phyloP scores from a whole-genome alignment of 2,888 invertebrate species.

The Noctua pronuba region DNA sequence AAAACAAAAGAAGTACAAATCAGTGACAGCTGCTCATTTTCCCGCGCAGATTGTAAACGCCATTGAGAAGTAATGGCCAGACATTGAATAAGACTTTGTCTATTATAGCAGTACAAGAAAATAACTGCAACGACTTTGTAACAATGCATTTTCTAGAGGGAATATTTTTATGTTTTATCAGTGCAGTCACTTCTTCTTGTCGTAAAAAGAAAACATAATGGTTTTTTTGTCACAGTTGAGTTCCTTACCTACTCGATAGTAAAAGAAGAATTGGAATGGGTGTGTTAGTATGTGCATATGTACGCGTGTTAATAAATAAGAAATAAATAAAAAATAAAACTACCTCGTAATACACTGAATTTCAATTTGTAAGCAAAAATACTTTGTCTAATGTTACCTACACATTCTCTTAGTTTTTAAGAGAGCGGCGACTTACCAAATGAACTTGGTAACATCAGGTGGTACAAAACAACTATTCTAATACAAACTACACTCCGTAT shows the following conservation, averaged over 20 bases:
- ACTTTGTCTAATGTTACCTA: background rate
- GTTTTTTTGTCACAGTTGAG: background rate
- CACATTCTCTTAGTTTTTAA: background rate
- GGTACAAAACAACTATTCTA: constrained; percentile 21
- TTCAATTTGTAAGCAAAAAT: background rate
- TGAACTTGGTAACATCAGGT: background rate
- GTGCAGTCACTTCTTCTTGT: background rate
- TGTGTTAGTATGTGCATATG: background rate
- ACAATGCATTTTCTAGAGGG: background rate
- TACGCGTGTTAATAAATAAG: background rate
- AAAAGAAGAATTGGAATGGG: background rate
- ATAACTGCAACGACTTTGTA: constrained; percentile 33
- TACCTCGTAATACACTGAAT: background rate
- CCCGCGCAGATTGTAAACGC: constrained; percentile 56
- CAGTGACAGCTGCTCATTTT: constrained; percentile 65
- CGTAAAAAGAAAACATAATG: background rate
- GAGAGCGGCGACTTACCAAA: background rate
- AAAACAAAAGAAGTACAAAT: constrained; percentile 42
- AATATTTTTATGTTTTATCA: background rate
- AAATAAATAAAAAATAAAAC: background rate
- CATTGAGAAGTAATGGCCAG: constrained; percentile 50
- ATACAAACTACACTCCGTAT: constrained; percentile 37
- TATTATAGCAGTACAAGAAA: constrained; percentile 37
- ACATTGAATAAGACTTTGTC: constrained; percentile 46
- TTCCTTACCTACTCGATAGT: background rate